Conservation (phyloP, 23 tunicate genomes). For the Botrylloides violaceus region DNA sequence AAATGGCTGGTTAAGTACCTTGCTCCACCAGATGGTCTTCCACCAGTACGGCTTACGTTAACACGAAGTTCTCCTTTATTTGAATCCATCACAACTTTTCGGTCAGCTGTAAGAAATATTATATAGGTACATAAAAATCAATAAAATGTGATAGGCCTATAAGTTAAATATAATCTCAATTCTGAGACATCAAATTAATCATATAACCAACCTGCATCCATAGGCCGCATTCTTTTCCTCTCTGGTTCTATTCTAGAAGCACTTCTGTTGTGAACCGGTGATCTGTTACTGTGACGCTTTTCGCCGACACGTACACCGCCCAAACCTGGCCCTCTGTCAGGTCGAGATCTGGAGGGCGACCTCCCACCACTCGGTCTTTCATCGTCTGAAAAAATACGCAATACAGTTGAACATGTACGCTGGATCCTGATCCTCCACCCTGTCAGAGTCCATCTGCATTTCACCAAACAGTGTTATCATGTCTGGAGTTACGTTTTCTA, state of each 20-base stretch:
- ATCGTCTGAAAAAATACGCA: too few species aligned
- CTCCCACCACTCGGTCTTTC: too few species aligned
- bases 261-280: slow-evolving; percentile 13
- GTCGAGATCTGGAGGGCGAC: background rate
- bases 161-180: background rate
- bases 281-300: slow-evolving; percentile 23
- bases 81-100: slow-evolving; percentile 48
- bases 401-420: too few species aligned
- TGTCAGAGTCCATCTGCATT: too few species aligned
- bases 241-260: slow-evolving; percentile 21
- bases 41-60: slow-evolving; percentile 28
- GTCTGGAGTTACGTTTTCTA: too few species aligned
- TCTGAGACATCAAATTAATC: background rate
- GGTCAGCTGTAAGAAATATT: slow-evolving; percentile 19
- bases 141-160: background rate
- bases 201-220: background rate
- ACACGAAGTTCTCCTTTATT: slow-evolving; percentile 43
- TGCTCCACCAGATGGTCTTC: background rate
- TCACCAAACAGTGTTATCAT: too few species aligned
- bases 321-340: background rate
- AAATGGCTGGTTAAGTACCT: too few species aligned
- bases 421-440: too few species aligned
- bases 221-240: slow-evolving; percentile 14
- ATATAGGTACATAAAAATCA: background rate
- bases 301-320: slow-evolving; percentile 16